phyloP scores from a whole-genome alignment of 2,888 invertebrate genomes.

The Epistrophe grossulariae region DNA sequence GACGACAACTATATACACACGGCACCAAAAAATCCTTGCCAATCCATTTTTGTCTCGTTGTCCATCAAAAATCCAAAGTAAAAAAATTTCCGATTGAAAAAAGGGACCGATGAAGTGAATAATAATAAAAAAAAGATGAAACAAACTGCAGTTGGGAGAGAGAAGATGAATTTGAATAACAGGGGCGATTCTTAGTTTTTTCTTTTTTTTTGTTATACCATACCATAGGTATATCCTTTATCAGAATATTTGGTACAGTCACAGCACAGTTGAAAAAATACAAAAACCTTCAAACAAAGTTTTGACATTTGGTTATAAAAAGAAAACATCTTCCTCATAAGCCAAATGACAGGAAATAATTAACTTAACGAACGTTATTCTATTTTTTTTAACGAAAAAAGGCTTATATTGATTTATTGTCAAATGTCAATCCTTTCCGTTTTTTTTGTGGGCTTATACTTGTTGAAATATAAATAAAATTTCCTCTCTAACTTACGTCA shows the following conservation, averaged over 20 bases:
- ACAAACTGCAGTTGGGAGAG: slow-evolving; percentile 67
- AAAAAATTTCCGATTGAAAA: slow-evolving; percentile 53
- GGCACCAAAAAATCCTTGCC: slow-evolving; percentile 64
- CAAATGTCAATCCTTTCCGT: slow-evolving; percentile 14
- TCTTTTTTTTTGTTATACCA: slow-evolving; percentile 2
- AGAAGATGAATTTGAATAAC: slow-evolving; percentile 68
- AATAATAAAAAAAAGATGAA: slow-evolving; percentile 47
- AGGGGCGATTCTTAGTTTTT: slow-evolving; percentile 41
- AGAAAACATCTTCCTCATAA: slow-evolving; percentile 1
- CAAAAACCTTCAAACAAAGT: slow-evolving; percentile 31
- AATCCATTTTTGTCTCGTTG: slow-evolving; percentile 69
- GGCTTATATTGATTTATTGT: slow-evolving; percentile 32
- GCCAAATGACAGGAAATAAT: not conserved
- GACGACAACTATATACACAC: slow-evolving; percentile 53
- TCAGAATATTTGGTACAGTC: slow-evolving; percentile 69
- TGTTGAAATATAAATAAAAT: slow-evolving; percentile 19
- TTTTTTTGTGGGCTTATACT: not conserved
- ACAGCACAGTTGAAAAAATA: slow-evolving; percentile 37
- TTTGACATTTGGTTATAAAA: slow-evolving; percentile 44
- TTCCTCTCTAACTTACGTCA: not conserved
- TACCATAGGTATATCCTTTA: slow-evolving; percentile 32
- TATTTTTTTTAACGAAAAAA: not conserved
- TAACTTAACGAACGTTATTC: slow-evolving; percentile 2
- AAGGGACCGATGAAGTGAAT: slow-evolving; percentile 65
- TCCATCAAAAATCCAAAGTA: slow-evolving; percentile 50